Base-by-base conservation (phyloP, 2,113 vertebrate genomes). In the Ophiodon elongatus region DNA sequence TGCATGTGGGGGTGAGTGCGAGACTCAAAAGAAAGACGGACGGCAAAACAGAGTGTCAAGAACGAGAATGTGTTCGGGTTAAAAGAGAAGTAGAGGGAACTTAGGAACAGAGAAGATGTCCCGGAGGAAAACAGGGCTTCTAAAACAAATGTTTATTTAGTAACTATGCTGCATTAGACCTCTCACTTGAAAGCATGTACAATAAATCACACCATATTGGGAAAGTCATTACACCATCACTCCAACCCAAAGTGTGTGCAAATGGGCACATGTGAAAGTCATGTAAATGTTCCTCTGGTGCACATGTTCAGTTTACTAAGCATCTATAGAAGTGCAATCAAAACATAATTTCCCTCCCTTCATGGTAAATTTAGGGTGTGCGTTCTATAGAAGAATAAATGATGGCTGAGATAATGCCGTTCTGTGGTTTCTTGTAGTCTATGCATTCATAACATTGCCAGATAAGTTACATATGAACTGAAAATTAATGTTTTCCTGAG, bases 111-210 rank as follows among this genome's bases (percentile, higher is more conserved):
- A 86, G 82, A 81, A 65, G 45, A 59, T 35, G 62, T 87, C 86
- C 87, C 85, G 9, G 11, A 83, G 87, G 86, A 47, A 76, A 68
- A 73, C 50, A 45, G 79, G 82, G 79, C 84, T 84, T 68, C 85
- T 80, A 57, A 80, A 86, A 92, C 70, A 88, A 92, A 92, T 88
- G 88, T 93, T 93, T 88, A 84, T 85, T 86, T 86, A 89, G 86
- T 87, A 88, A 90, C 86, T 85, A 84, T 79, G 83, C 84, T 68
- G 78, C 73, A 86, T 86, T 79, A 91, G 76, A 87, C 23, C 56
- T 59, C 78, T 80, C 72, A 89, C 79, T 77, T 88, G 45, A 91
- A 93, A 85, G 62, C 54, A 84, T 85, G 77, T 23, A 65, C 64
- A 73, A 90, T 90, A 91, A 93, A 92, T 89, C 90, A 91, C 60